Base-by-base conservation (phyloP, 2,113 vertebrate species). In the Saccopteryx bilineata region DNA sequence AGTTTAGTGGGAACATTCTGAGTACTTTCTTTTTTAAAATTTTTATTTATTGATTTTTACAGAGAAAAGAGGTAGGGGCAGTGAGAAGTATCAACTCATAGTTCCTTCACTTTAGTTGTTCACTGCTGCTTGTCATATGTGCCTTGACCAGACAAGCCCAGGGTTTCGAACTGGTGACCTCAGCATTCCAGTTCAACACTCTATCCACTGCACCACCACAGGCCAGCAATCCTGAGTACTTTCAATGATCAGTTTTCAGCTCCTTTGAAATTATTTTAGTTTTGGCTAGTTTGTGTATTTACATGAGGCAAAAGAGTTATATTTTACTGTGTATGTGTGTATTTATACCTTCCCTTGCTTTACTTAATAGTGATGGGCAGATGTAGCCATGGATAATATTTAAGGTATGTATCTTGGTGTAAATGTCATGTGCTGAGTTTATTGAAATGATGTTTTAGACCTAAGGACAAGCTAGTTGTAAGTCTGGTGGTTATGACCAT, bases 231-330 rank as follows among this genome's bases (percentile, higher is more conserved):
- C 5, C 9, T 5, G 54, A 65, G 8, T 61, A 28, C 17, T 60
- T 71, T 87, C 9, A 76, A 5, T 76, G 15, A 48, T 61, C 6
- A 69, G 8, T 58, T 91, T 23, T 91, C 13, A 48, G 5, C 9
- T 39, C 78, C 56, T 68, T 78, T 39, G n/a, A 58, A n/a, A 79
- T 74, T 66, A 31, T 50, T 94, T 91, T 95, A 87, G 18, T 46
- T 88, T 52, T n/a, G 4, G 21, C 4, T 78, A 66, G 4, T 65
- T 71, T 78, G 18, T 33, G 13, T 46, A 91, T 65, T 21, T 60
- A 63, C 69, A 31, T 87, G 28, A 79, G 1, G 1, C 54, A 39
- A 63, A 46, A 83, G 10, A n/a, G 2, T 46, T 72, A 48, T 75
- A 56, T 56, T 61, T 86, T 76, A 72, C 0, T 54, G 0, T 75